Base-by-base conservation (phyloP, 1,140 invertebrate species). In the Acyrthosiphon pisum region DNA sequence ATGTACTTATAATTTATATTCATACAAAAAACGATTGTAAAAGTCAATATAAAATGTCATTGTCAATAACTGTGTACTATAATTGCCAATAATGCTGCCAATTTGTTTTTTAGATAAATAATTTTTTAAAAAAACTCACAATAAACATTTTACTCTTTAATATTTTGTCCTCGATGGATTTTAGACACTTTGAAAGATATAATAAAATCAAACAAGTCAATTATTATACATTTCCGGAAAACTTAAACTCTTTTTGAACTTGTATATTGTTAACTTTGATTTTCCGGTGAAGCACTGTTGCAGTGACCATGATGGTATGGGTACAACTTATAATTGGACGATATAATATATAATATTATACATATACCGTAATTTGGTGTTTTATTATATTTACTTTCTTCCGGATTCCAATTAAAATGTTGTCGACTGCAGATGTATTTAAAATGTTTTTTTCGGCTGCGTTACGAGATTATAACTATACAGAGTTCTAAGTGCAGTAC, bases 351-450 rank as follows among this genome's bases (percentile, higher is more conserved):
- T 4, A 41, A 41, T 41, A 41, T 41, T 41, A 76, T 76, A 76
- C 30, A n/a, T 37, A 23, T 2, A 83, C 35, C 20, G 35, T 37
- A 20, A 37, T 37, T 37, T 83, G 83, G 83, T 30, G 23, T 44
- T 44, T 44, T 41, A 84, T 84, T 44, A 41, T 84, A 44, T 9
- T 26, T 84, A 44, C 23, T 84, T 84, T 44, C 83, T 41, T 44
- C 23, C 83, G 37, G 83, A 84, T 41, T 44, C 37, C 83, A 84
- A 84, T 84, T 84, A 84, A 41, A 84, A 84, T 84, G 22, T 41
- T 11, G 37, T 26, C 83, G 83, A 30, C n/a, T n/a, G n/a, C 83
- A 84, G 41, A 84, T 37, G 83, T 30, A 41, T 41, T n/a, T n/a
- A 76, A 76, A 76, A 76, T 76, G 60, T 76, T 76, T 76, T 30